A percentile compares a stretch with the other conserved stretches of the same genome.
Conservation (phyloP, 2,888 invertebrate species). For the Entomobrya proxima region DNA sequence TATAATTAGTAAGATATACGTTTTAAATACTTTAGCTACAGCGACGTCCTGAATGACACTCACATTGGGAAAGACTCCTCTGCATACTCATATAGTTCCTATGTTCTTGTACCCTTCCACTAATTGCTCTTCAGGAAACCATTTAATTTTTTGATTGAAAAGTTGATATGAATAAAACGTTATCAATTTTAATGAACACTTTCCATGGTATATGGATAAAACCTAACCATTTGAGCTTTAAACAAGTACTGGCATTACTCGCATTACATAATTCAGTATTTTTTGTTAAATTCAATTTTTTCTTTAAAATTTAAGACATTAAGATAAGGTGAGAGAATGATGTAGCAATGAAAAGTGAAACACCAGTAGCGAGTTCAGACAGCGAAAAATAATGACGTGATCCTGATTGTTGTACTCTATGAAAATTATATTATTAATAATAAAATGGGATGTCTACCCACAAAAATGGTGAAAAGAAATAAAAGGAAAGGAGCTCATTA, state of each 20-base stretch:
- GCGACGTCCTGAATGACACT: too few species aligned
- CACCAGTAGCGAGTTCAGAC: constrained; percentile 19
- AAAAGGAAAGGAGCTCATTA: background rate
- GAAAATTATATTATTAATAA: constrained; percentile 12
- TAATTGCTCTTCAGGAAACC: constrained; percentile 5
- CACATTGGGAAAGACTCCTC: background rate
- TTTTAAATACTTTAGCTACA: too few species aligned
- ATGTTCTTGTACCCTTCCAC: background rate
- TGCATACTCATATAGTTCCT: background rate
- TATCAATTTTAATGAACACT: background rate
- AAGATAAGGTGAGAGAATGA: background rate
- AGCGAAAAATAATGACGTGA: constrained; percentile 27
- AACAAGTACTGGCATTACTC: too few species aligned
- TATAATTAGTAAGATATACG: too few species aligned
- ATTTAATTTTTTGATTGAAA: constrained; percentile 16
- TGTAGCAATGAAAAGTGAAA: background rate
- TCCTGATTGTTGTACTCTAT: background rate
- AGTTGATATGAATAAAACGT: background rate
- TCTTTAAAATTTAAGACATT: constrained; percentile 15
- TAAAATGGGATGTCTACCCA: background rate
- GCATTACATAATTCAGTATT: too few species aligned
- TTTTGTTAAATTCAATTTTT: background rate
- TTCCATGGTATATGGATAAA: background rate
- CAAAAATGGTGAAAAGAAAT: background rate
- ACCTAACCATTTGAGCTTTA: background rate